phyloP scores from a whole-genome alignment of 1,140 invertebrate species.

The Lethocerus indicus region DNA sequence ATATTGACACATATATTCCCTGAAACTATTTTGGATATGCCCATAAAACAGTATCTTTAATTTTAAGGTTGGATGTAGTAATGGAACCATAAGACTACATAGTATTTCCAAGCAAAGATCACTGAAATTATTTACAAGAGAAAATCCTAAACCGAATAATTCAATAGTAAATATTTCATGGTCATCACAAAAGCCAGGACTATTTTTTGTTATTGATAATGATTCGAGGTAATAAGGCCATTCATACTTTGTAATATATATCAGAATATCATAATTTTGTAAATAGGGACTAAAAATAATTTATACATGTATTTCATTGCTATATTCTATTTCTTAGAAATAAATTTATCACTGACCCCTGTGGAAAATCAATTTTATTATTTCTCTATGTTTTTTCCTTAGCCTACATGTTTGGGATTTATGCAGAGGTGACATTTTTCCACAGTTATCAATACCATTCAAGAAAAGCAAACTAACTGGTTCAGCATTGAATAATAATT shows the following conservation, averaged over 20 bases:
- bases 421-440: neutral
- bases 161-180: neutral
- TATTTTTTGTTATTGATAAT: slow-evolving; percentile 3
- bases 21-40: neutral
- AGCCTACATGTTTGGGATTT: slow-evolving; percentile 5
- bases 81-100: slow-evolving; percentile 5
- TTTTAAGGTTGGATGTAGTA: slow-evolving; percentile 6
- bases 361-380: too few species aligned
- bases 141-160: neutral
- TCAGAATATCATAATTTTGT: too few species aligned
- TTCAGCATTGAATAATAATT: too few species aligned
- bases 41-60: neutral
- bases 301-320: too few species aligned
- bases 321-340: too few species aligned
- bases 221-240: neutral
- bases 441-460: neutral
- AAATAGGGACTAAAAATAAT: too few species aligned
- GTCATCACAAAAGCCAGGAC: slow-evolving; percentile 1
- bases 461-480: slow-evolving; percentile 4
- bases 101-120: neutral
- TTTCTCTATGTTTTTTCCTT: slow-evolving; percentile 6
- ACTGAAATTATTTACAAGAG: neutral
- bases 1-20: too few species aligned
- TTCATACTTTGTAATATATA: neutral
- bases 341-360: too few species aligned